Conservation (phyloP, 2,797 vertebrate species). For the Streptopelia turtur region DNA sequence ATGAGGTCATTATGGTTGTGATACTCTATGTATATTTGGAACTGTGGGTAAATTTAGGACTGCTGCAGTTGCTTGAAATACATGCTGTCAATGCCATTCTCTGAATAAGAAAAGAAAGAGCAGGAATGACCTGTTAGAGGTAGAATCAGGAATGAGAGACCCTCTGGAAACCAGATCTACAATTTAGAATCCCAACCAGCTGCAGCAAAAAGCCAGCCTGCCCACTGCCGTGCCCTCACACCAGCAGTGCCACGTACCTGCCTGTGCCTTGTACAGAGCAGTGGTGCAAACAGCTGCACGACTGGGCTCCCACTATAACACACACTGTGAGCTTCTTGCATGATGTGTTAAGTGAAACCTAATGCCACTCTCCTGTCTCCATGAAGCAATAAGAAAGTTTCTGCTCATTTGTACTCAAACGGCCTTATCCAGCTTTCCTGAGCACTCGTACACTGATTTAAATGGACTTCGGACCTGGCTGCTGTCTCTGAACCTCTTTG, state of each 20-base stretch:
- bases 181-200: background rate
- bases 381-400: background rate
- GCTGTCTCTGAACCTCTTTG: background rate
- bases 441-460: background rate
- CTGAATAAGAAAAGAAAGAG: background rate
- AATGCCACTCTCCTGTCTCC: background rate
- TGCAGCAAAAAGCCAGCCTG: background rate
- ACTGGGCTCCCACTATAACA: background rate
- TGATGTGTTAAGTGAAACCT: background rate
- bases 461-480: background rate
- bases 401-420: background rate
- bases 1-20: constrained; percentile 54
- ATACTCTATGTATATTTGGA: constrained; percentile 9
- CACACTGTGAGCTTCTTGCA: background rate
- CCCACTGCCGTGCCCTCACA: fast-evolving
- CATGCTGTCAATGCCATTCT: background rate
- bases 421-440: background rate
- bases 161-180: background rate
- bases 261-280: background rate
- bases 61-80: constrained; percentile 19
- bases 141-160: background rate
- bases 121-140: background rate
- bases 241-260: fast-evolving
- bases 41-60: constrained; percentile 34
- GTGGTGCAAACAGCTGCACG: fast-evolving